Conservation (phyloP, 2,797 vertebrate species). For the Poliocrania exsul region DNA sequence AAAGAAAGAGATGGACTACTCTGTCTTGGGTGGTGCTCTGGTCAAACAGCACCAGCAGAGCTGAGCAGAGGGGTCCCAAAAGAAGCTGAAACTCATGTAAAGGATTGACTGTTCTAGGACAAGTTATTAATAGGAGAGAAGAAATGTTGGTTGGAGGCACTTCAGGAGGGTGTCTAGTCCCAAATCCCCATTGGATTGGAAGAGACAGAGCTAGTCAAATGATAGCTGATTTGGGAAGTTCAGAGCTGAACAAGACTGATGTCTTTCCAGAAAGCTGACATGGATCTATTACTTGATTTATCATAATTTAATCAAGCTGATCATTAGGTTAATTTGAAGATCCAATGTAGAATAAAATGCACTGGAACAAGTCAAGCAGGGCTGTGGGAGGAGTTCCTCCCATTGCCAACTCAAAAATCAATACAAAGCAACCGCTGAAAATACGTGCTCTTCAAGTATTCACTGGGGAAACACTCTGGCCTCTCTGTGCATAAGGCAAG, state of each 20-base stretch:
- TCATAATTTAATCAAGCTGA: constrained; percentile 45
- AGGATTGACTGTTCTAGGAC: not conserved
- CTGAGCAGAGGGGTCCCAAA: not conserved
- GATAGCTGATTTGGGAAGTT: constrained; percentile 33
- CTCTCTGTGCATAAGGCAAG: not conserved
- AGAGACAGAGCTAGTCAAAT: constrained; percentile 5
- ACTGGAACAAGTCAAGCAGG: constrained; percentile 9
- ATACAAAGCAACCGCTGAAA: not conserved
- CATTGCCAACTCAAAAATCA: constrained; percentile 28
- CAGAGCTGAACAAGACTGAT: not conserved
- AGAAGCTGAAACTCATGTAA: not conserved
- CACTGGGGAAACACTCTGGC: constrained; percentile 17
- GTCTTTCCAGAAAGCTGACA: constrained; percentile 49
- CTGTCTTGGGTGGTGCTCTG: not conserved
- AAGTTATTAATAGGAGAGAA: constrained; percentile 9
- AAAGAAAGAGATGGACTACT: not conserved
- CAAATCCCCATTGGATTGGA: constrained; percentile 20
- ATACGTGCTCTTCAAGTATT: not conserved
- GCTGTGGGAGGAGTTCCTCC: constrained; percentile 21
- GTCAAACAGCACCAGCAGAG: not conserved
- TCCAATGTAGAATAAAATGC: constrained; percentile 9
- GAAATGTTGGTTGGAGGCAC: not conserved
- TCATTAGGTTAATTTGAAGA: constrained; percentile 51
- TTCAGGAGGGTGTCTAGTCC: constrained; percentile 8
- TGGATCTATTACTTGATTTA: constrained; percentile 28